Evolutionary conservation across 2,797 vertebrate genomes (phyloP).

Genomic region (Anabas testudineus): DNA sequence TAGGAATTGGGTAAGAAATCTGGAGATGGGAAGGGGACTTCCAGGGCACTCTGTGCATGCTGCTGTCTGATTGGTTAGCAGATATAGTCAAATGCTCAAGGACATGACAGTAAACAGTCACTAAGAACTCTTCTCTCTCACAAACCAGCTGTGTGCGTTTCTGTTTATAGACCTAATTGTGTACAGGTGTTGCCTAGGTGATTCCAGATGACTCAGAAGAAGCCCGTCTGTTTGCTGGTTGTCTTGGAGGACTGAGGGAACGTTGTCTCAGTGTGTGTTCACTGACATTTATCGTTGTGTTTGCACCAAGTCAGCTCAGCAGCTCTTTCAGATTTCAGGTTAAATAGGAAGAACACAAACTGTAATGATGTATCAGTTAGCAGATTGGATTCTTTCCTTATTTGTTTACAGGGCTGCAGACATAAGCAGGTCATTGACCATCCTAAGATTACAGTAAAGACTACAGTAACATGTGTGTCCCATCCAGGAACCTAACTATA

Average conservation of each 20-base stretch:
- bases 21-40: conserved; percentile 67
- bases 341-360: conserved; percentile 2
- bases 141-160: conserved; percentile 65
- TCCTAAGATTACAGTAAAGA: no score
- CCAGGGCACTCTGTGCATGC: conserved; percentile 47
- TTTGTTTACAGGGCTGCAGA: background rate
- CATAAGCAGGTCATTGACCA: background rate
- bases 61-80: conserved; percentile 47
- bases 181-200: conserved; percentile 75
- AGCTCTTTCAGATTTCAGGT: background rate
- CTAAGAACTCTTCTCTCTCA: conserved; percentile 26
- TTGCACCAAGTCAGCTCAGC: conserved; percentile 25
- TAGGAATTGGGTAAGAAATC: conserved; percentile 57
- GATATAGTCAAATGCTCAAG: conserved; percentile 5
- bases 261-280: conserved; percentile 25
- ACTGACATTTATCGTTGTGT: conserved; percentile 56
- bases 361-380: background rate
- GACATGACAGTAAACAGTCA: conserved; percentile 59
- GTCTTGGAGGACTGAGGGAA: conserved; percentile 58
- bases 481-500: no score
- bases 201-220: conserved; percentile 67
- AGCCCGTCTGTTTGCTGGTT: conserved; percentile 54
- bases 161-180: conserved; percentile 58
- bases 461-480: no score
- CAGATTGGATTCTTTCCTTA: background rate